These are phyloP conservation scores for Eolophus roseicapilla DNA, from an alignment of 2,113 vertebrate species.

Conservation along the genomic window DNA sequence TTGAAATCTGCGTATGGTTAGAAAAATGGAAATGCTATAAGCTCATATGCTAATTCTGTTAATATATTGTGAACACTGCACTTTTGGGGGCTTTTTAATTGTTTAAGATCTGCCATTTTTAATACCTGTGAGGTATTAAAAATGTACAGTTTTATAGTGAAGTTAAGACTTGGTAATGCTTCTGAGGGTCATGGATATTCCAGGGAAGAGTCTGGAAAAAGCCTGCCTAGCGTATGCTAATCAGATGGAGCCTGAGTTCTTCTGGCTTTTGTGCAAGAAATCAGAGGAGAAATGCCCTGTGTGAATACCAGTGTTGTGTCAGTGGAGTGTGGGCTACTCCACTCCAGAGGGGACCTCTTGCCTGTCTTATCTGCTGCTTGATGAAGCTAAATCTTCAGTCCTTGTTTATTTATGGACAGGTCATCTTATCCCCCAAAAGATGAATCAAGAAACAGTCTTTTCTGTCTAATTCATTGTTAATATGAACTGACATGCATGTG, in stretches of 20 bases:
- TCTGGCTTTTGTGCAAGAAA: background rate
- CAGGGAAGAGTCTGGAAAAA: background rate
- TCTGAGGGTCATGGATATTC: background rate
- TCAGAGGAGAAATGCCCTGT: background rate
- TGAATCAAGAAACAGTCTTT: background rate
- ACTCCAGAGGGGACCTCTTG: background rate
- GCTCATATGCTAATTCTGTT: background rate
- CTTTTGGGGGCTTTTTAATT: background rate
- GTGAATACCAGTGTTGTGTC: background rate
- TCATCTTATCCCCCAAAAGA: background rate
- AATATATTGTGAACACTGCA: background rate
- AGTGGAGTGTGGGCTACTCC: background rate
- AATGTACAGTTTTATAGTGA: background rate
- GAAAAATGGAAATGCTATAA: slow-evolving; percentile 58
- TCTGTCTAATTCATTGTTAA: background rate
- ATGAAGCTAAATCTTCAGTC: background rate
- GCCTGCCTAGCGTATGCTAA: background rate
- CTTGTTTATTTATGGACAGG: background rate
- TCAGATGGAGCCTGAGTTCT: background rate
- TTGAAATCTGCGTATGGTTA: background rate
- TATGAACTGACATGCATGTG: background rate
- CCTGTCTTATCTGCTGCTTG: background rate
- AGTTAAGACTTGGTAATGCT: background rate
- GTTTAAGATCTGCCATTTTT: background rate
- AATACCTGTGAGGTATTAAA: background rate